Percentiles rank a stretch among this genome's conserved stretches.
These are phyloP conservation scores for Carapus acus DNA, from an alignment of 2,797 vertebrate genomes.

Conservation along the genomic window DNA sequence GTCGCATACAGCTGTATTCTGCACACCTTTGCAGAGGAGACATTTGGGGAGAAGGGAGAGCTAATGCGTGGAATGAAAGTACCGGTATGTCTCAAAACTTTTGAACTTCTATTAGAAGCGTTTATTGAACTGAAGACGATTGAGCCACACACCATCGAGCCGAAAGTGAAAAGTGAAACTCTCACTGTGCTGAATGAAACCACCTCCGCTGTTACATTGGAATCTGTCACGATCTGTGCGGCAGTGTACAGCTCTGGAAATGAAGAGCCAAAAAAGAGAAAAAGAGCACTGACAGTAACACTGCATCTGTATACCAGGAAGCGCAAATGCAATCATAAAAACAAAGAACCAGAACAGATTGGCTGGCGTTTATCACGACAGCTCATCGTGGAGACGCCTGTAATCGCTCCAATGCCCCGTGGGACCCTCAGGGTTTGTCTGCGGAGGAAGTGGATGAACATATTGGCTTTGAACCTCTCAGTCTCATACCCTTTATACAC, in stretches of 20 bases:
- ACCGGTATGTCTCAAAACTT: too few species aligned
- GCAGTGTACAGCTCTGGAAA: too few species aligned
- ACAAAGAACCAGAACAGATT: constrained; percentile 31
- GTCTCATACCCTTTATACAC: constrained; percentile 11
- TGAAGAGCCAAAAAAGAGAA: too few species aligned
- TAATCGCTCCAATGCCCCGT: constrained; percentile 49
- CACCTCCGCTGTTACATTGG: too few species aligned
- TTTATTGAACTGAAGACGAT: constrained; percentile 15
- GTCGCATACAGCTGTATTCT: too few species aligned
- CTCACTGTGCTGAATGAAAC: constrained; percentile 25
- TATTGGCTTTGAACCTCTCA: constrained; percentile 25
- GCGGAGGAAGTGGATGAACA: constrained; percentile 53
- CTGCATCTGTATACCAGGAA: too few species aligned
- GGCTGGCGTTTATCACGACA: constrained; percentile 47
- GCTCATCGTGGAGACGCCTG: constrained; percentile 62
- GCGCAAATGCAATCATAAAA: neutral
- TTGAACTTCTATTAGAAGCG: neutral
- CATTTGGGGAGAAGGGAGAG: too few species aligned
- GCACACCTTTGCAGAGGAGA: too few species aligned
- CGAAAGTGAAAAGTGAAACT: constrained; percentile 38
- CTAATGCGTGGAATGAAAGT: too few species aligned
- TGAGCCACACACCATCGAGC: constrained; percentile 5
- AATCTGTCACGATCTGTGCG: too few species aligned
- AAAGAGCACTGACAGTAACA: too few species aligned
- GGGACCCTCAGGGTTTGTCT: constrained; percentile 36